Evolutionary conservation across 2,888 invertebrate genomes (phyloP), one percentile per base, ranked within the genome.

Genomic region (Aromia moschata): DNA sequence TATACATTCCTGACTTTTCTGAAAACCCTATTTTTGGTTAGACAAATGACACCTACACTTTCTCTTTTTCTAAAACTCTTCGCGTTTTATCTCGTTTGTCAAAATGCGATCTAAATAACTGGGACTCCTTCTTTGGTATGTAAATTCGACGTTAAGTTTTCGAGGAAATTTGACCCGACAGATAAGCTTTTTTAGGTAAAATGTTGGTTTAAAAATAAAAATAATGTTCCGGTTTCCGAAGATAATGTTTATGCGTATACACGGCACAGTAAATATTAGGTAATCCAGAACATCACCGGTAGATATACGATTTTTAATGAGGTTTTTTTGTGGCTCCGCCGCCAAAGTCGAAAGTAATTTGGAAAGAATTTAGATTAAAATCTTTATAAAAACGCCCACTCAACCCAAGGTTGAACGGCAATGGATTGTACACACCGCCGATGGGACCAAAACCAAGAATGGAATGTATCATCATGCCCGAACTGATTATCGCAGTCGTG

Each of bases 361-460:
- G 69, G 67, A 72, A 71, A 67, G 73, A 73, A 73, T 73, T 70
- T 73, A 71, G 73, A 73, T 73, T 73, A 68, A 73, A 72, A 73
- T 71, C 70, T 70, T 67, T 68, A 70, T 69, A 70, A 71, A 69
- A 70, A 70, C 73, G 73, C 73, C 73, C 73, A 73, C 73, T 71
- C 72, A 63, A 63, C 63, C 62, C 69, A 67, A 69, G 69, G 66
- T 64, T 65, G 49, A 58, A 51, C 59, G 47, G 37, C 53, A 56
- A 56, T 56, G 38, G 44, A 36, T n/a, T 43, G 33, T 31, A 53
- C 45, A 25, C 30, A 47, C 43, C 38, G 25, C 33, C 16, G 51
- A 57, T 43, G 55, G 54, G 54, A 54, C 44, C 45, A 55, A 44
- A 46, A 55, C 38, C 55, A 45, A 55, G 55, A 45, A 38, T 16